Evolutionary conservation across 2,797 vertebrate genomes (phyloP), one percentile per base, ranked within the genome.

Genomic region (Lepus townsendii): DNA sequence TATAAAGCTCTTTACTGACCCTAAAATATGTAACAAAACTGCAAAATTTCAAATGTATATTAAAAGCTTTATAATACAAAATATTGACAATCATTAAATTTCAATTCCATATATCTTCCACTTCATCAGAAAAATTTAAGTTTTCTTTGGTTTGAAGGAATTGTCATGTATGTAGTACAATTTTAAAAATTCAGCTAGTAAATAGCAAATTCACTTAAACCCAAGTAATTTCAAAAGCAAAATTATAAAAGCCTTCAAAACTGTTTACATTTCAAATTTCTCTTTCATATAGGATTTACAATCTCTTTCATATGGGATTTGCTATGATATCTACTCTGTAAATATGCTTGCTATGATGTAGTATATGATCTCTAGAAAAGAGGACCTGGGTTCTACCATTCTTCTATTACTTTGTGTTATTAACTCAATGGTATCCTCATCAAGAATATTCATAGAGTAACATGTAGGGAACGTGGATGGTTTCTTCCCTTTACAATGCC

Each of bases 231-330:
- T 85, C 26, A 68, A 35, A 47, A 71, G 26, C 7, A 72, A 68
- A 77, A 66, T 77, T 72, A 27, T 57, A 83, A 38, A 38, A 52
- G 19, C 1, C 50, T 82, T 85, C 13, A 57, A 65, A 72, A 57
- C 24, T 78, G 10, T 78, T 82, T 54, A 83, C 10, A 27, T 78
- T 77, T 27, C 16, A 80, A 78, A n/a, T 85, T 60, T 89, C 3
- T 75, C 89, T 96, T 95, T 72, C 65, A 66, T 91, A 22, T 91
- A 26, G 7, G 16, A 65, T 93, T 62, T 86, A 42, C 4, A 85
- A 52, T 89, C 3, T 75, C 89, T 96, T 95, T 72, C 65, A 66
- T 91, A 22, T 91, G 26, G 7, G 19, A 65, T 93, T 62, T 87
- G 69, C 6, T 86, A 26, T 63, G 26, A 24, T 27, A 27, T 13